These are phyloP conservation scores for Thermophis baileyi DNA, from an alignment of 2,113 vertebrate species.

Conservation along the genomic window DNA sequence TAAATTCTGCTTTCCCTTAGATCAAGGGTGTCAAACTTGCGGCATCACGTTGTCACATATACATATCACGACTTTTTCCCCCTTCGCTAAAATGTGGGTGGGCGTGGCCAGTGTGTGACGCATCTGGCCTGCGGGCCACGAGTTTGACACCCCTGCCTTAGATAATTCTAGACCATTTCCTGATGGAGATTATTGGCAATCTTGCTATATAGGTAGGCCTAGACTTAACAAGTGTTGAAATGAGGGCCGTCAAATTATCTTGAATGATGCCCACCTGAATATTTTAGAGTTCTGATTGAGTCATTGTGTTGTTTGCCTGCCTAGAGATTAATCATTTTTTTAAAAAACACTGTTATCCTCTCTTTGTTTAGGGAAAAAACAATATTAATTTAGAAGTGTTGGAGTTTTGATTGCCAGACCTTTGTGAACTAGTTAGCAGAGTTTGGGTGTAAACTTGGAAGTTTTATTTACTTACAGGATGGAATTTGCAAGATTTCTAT, in stretches of 20 bases:
- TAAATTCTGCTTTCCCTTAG: not conserved
- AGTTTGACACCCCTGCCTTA: too few relatives aligned
- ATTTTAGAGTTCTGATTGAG: conserved; percentile 60
- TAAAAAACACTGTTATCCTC: conserved; percentile 50
- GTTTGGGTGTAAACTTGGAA: conserved; percentile 37
- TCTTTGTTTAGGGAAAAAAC: conserved; percentile 60
- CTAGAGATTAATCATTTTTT: conserved; percentile 64
- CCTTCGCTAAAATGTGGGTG: too few relatives aligned
- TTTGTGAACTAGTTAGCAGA: conserved; percentile 26
- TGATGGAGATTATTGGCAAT: conserved; percentile 57
- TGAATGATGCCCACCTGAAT: conserved; percentile 48
- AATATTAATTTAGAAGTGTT: conserved; percentile 60
- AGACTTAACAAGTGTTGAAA: conserved; percentile 68
- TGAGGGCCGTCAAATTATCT: conserved; percentile 61
- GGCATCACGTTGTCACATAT: too few relatives aligned
- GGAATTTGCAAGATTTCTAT: conserved; percentile 42
- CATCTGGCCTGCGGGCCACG: too few relatives aligned
- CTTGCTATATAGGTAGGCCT: conserved; percentile 1
- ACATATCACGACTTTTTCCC: too few relatives aligned
- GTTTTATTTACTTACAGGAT: conserved; percentile 46
- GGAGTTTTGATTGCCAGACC: conserved; percentile 49
- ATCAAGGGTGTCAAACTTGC: too few relatives aligned
- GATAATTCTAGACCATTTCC: not conserved
- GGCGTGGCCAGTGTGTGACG: too few relatives aligned
- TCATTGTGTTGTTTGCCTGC: conserved; percentile 60